These are phyloP conservation scores for Dascyllus trimaculatus DNA, from an alignment of 2,113 vertebrate genomes.

Conservation along the genomic window DNA sequence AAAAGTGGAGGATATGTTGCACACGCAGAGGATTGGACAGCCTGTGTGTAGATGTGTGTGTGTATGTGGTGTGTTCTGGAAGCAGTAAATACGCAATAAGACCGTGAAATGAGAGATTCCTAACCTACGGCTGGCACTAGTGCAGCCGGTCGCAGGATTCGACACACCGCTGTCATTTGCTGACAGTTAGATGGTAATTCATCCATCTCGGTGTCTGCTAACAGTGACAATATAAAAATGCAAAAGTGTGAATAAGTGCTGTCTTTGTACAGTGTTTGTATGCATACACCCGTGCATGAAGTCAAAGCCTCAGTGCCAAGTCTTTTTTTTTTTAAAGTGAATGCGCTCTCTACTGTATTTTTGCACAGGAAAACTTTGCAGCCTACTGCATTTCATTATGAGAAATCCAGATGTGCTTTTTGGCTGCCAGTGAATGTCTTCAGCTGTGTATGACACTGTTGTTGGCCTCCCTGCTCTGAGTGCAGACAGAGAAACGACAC, in stretches of 20 bases:
- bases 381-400: conserved; percentile 76
- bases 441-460: conserved; percentile 80
- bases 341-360: conserved; percentile 52
- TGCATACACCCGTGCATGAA: conserved; percentile 8
- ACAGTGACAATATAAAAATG: conserved; percentile 7
- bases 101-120: conserved; percentile 57
- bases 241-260: neutral
- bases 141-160: conserved; percentile 24
- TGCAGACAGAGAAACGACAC: conserved; percentile 70
- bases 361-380: conserved; percentile 66
- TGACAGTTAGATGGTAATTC: conserved; percentile 38
- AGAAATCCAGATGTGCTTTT: conserved; percentile 80
- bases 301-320: conserved; percentile 7
- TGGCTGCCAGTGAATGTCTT: conserved; percentile 76
- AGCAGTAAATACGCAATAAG: conserved; percentile 39
- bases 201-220: conserved; percentile 9
- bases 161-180: conserved; percentile 39
- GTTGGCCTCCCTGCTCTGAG: conserved; percentile 64
- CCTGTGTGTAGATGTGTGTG: conserved; percentile 22
- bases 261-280: conserved; percentile 2
- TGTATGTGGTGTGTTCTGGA: conserved; percentile 49
- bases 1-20: conserved; percentile 62
- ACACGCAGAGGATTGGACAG: conserved; percentile 49
- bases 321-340: neutral
- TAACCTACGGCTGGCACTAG: conserved; percentile 40